Percentiles rank a stretch among this genome's conserved stretches.
These are phyloP conservation scores for Rhinopomastus cyanomelas DNA, from an alignment of 2,113 vertebrate genomes.

Conservation along the genomic window DNA sequence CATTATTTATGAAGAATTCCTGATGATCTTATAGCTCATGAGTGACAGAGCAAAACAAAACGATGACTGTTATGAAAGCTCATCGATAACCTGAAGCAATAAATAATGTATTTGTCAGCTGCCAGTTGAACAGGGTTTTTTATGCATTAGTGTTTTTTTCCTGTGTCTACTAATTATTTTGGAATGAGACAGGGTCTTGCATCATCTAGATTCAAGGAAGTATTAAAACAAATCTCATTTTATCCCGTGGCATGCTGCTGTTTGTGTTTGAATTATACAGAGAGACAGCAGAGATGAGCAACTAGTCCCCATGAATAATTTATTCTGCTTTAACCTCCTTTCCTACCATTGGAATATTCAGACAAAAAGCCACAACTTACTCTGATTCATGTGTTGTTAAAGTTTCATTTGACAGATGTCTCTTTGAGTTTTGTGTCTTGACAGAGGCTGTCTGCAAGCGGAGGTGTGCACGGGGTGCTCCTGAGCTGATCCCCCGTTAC, in stretches of 20 bases:
- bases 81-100: slow-evolving; percentile 64
- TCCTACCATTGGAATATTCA: slow-evolving; percentile 55
- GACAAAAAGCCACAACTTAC: slow-evolving; percentile 30
- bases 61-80: slow-evolving; percentile 43
- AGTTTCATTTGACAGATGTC: slow-evolving; percentile 61
- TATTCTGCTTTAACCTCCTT: slow-evolving; percentile 57
- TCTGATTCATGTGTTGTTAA: slow-evolving; percentile 55
- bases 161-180: slow-evolving; percentile 26
- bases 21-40: slow-evolving; percentile 58
- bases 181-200: neutral
- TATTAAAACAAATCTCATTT: neutral
- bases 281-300: neutral
- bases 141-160: neutral
- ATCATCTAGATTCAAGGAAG: neutral
- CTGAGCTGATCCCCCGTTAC: slow-evolving; percentile 31
- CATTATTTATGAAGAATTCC: slow-evolving; percentile 63
- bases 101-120: slow-evolving; percentile 61
- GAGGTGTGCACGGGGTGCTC: neutral
- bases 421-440: slow-evolving; percentile 46
- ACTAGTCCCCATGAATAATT: slow-evolving; percentile 61
- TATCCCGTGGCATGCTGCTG: neutral
- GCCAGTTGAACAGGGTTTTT: slow-evolving; percentile 17
- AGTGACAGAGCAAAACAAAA: slow-evolving; percentile 59
- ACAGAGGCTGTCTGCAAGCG: slow-evolving; percentile 26
- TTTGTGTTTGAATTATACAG: slow-evolving; percentile 40